Base-by-base conservation (phyloP, 2,888 invertebrate genomes). In the Dasypolia templi region DNA sequence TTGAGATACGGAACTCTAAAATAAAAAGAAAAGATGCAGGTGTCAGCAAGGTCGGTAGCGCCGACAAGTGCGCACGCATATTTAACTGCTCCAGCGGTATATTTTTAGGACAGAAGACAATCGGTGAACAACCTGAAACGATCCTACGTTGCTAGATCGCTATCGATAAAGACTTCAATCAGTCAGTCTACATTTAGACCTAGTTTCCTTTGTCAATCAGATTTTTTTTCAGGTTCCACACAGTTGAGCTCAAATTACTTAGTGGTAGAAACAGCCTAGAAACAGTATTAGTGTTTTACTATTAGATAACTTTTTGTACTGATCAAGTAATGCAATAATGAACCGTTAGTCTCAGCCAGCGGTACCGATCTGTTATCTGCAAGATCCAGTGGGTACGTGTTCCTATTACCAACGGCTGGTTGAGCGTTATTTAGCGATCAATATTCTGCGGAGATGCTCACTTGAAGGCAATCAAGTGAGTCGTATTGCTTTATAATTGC, bases 281-380 rank as follows among this genome's bases (percentile, higher is more conserved):
- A 39, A 78, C 74, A 78, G 53, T 79, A 65, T 74, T 59, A 59
- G 35, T 72, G 56, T 69, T 64, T 69, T 63, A 59, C 35, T 72
- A 62, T 49, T 61, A 72, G 56, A 64, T 83, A 68, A 68, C 35
- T 70, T 75, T 71, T 81, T 79, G 22, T 62, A 55, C 22, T 68
- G 14, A 61, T 71, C 61, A n/a, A 67, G 58, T 62, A 78, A 66
- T 75, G 68, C 22, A 67, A 62, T 62, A 65, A 46, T 11, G 6
- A 22, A 62, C 84, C 84, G 81, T 76, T 82, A 83, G 65, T 56
- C 53, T n/a, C 64, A 32, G 26, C 12, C 78, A 56, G 62, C 79
- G 63, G 59, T 63, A 64, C 35, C 3, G 71, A 72, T 75, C 75
- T 51, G 59, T 39, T 83, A 82, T 83, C 81, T 39, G 12, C 7